Base-by-base conservation (phyloP, 2,888 invertebrate species). In the Capitulum mitella region DNA sequence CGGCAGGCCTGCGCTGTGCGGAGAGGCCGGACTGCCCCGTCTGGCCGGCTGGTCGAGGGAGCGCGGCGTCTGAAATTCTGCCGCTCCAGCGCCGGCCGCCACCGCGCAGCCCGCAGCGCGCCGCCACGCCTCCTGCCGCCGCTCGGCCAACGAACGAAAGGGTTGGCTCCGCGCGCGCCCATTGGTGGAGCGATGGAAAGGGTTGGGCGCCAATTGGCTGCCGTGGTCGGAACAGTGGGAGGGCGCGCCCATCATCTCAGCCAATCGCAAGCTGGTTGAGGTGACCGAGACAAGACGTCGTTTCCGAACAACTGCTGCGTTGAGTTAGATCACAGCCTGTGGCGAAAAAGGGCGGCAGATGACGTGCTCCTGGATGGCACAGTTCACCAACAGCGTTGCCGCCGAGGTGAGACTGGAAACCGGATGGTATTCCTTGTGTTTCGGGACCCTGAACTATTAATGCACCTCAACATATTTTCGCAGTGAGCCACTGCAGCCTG, bases 131-230 rank as follows among this genome's bases (percentile, higher is more conserved):
- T 22, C 6, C 22, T 10, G 37, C 64, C 22, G 19, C 22, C 37
- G 19, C 64, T 34, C 64, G 22, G 34, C 64, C 64, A 64, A 64
- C 64, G 37, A 32, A 22, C 12, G 64, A 64, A 64, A 64, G 64
- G 64, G 64, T 64, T 64, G 22, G 22, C 37, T 19, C 22, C 37
- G 64, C 64, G 64, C 14, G 64, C 64, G 34, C 64, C 32, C 64
- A 64, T 64, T 34, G 64, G 37, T 3, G 34, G 1, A 37, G 19
- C 37, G 34, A 5, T n/a, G 22, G 34, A 22, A 64, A 64, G 64
- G 64, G 64, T 64, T 64, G 64, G 37, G 61, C 61, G 64, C 37
- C 64, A 64, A 64, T 64, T 64, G 64, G 64, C 64, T 64, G 64
- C 1, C 6, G 64, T 22, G 22, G 34, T 19, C 22, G 14, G 34